These are phyloP conservation scores for Lapara coniferarum DNA, from an alignment of 2,888 invertebrate genomes.

Conservation along the genomic window DNA sequence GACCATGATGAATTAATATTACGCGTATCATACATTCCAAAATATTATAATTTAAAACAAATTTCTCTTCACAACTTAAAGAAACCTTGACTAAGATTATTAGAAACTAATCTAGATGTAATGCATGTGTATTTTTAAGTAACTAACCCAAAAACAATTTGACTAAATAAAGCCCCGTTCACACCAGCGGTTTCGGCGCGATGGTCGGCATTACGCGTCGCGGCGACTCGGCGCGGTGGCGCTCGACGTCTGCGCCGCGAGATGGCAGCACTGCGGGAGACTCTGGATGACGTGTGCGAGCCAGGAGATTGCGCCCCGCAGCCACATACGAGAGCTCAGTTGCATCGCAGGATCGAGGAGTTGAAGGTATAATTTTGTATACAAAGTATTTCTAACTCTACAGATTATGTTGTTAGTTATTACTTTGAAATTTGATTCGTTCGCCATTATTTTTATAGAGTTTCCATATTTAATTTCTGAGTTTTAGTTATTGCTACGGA, in stretches of 20 bases:
- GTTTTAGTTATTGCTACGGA: too few relatives aligned
- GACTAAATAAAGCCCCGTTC: conserved; percentile 24
- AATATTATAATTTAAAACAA: not conserved
- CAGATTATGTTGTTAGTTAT: too few relatives aligned
- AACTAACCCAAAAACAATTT: conserved; percentile 25
- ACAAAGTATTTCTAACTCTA: too few relatives aligned
- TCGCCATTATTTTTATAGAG: too few relatives aligned
- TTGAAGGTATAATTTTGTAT: conserved; percentile 58
- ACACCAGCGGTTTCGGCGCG: conserved; percentile 70
- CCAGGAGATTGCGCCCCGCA: conserved; percentile 83
- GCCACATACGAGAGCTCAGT: conserved; percentile 77
- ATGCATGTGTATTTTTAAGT: conserved; percentile 32
- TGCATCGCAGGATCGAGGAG: conserved; percentile 76
- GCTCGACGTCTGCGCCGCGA: conserved; percentile 84
- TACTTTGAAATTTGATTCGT: too few relatives aligned
- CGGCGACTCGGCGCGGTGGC: conserved; percentile 74
- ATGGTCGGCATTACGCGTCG: conserved; percentile 78
- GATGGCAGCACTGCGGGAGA: conserved; percentile 83
- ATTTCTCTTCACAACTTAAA: too few relatives aligned
- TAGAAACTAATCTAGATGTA: too few relatives aligned
- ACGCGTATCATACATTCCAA: too few relatives aligned
- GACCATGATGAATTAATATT: too few relatives aligned
- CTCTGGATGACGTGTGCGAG: conserved; percentile 85
- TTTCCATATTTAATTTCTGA: too few relatives aligned
- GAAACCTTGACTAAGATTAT: too few relatives aligned